Percentiles rank a stretch among this genome's conserved stretches.
These are phyloP conservation scores for Telmatherina bonti DNA, from an alignment of 2,797 vertebrate species.

Conservation along the genomic window DNA sequence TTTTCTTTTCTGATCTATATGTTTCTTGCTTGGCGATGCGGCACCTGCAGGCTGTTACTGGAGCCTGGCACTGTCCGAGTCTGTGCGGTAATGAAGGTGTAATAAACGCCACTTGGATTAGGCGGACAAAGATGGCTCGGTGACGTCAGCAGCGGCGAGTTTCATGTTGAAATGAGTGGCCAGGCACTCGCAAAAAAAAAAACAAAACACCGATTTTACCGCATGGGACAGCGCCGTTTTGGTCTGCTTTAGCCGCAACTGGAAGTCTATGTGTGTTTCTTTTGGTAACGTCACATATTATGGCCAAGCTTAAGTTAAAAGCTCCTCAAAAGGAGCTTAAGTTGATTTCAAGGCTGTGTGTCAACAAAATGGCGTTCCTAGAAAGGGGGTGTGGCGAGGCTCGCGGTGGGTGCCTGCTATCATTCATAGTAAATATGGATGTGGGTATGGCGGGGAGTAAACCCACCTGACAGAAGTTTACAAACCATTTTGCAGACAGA, in stretches of 20 bases:
- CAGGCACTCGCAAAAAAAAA: no score
- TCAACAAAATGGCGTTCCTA: slow-evolving; percentile 86
- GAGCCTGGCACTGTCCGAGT: slow-evolving; percentile 66
- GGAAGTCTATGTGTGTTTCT: not conserved
- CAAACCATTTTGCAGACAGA: not conserved
- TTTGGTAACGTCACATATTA: not conserved
- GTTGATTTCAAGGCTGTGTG: slow-evolving; percentile 52
- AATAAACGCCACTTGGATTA: slow-evolving; percentile 83
- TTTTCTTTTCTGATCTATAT: slow-evolving; percentile 6
- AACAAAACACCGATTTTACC: slow-evolving; percentile 17
- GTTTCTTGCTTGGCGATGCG: slow-evolving; percentile 38
- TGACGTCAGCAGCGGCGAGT: slow-evolving; percentile 85
- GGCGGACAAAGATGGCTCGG: slow-evolving; percentile 82
- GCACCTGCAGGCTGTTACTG: slow-evolving; percentile 64
- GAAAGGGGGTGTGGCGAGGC: slow-evolving; percentile 71
- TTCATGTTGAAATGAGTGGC: slow-evolving; percentile 78
- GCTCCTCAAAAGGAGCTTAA: slow-evolving; percentile 47
- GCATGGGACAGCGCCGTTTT: slow-evolving; percentile 2
- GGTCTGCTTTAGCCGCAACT: rapidly evolving
- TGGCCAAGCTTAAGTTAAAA: slow-evolving; percentile 1
- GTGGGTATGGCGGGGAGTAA: slow-evolving; percentile 5
- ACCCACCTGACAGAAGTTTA: slow-evolving; percentile 1
- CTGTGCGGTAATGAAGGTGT: slow-evolving; percentile 76
- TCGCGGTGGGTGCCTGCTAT: slow-evolving; percentile 34
- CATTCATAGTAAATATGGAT: slow-evolving; percentile 40